A percentile compares a stretch with the other conserved stretches of the same genome.
Evolutionary conservation across 2,888 invertebrate species (phyloP).

Genomic region (Zele albiditarsus): DNA sequence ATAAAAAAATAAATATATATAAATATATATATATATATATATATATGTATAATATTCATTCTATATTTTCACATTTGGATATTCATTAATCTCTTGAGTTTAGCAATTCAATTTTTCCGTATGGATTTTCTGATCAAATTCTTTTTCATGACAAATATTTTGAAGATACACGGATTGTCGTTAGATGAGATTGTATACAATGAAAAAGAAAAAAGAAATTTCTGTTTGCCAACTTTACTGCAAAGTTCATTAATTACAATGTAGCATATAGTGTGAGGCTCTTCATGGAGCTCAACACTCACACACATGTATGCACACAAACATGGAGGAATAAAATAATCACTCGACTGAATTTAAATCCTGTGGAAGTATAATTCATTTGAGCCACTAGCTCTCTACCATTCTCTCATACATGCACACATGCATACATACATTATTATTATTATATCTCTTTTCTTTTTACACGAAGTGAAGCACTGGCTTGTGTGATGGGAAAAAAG

Average conservation of each 20-base stretch:
- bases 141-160: neutral
- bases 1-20: slow-evolving; percentile 16
- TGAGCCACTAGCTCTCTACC: slow-evolving; percentile 23
- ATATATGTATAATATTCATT: neutral
- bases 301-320: neutral
- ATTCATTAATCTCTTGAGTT: neutral
- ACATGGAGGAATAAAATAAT: neutral
- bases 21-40: slow-evolving; percentile 6
- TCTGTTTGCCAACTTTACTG: slow-evolving; percentile 47
- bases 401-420: neutral
- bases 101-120: too few relatives aligned
- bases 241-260: slow-evolving; percentile 50
- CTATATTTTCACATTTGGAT: neutral
- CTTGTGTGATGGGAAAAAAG: neutral
- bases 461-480: neutral
- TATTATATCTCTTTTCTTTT: neutral
- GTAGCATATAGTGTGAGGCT: slow-evolving; percentile 9
- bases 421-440: neutral
- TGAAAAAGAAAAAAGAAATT: slow-evolving; percentile 35
- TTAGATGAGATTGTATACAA: too few relatives aligned
- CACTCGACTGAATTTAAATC: slow-evolving; percentile 46
- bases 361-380: slow-evolving; percentile 51
- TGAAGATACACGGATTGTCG: neutral
- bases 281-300: too few relatives aligned
- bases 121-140: neutral